These are phyloP conservation scores for Amphiprion percula DNA, from an alignment of 2,113 vertebrate species.

Conservation along the genomic window DNA sequence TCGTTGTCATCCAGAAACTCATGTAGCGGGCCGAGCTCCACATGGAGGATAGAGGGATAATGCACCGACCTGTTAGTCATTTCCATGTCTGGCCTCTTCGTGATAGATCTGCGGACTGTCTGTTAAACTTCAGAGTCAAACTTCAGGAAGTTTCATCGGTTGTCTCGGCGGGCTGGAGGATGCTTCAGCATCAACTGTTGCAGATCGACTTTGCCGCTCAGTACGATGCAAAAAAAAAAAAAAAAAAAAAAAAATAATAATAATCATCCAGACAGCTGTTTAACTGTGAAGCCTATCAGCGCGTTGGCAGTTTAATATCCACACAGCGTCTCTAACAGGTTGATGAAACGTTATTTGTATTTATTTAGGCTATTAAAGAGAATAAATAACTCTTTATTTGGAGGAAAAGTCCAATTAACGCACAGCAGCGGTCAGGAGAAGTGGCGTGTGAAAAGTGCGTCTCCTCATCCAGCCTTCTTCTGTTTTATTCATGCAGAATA, in stretches of 20 bases:
- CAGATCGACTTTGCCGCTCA: not conserved
- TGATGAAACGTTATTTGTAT: not conserved
- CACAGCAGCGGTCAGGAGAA: not conserved
- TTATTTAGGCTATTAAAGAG: slow-evolving; percentile 8
- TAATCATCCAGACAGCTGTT: not conserved
- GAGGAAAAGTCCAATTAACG: not conserved
- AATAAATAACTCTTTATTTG: not conserved
- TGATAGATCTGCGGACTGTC: too few relatives aligned
- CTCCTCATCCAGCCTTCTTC: slow-evolving; percentile 6
- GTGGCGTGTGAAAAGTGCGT: slow-evolving; percentile 1
- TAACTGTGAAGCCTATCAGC: not conserved
- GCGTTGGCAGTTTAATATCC: not conserved
- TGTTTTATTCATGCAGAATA: not conserved
- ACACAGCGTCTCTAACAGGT: not conserved
- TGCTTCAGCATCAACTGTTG: not conserved
- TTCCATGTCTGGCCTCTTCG: slow-evolving; percentile 39
- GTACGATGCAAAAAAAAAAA: not conserved
- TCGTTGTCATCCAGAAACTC: slow-evolving; percentile 67
- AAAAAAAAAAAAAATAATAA: not conserved
- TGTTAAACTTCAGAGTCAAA: not conserved
- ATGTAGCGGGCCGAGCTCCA: slow-evolving; percentile 49
- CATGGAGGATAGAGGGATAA: slow-evolving; percentile 57
- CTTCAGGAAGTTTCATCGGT: not conserved
- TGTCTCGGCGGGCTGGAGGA: not conserved
- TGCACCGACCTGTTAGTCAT: slow-evolving; percentile 61